A percentile compares a stretch with the other conserved stretches of the same genome.
Conservation (phyloP, 2,113 vertebrate genomes). For the Stigmatopora nigra region DNA sequence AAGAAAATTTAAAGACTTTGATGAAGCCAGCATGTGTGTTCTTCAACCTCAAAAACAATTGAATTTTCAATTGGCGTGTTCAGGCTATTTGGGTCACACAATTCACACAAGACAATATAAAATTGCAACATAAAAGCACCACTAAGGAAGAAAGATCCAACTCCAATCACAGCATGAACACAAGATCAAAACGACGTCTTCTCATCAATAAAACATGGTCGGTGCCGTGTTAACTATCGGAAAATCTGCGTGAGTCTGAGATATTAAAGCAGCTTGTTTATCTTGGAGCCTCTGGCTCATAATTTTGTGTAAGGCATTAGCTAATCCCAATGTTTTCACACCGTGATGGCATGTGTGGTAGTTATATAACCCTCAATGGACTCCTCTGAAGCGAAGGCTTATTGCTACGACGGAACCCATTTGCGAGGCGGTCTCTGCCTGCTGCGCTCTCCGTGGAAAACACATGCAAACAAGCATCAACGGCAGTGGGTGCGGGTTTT, state of each 20-base stretch:
- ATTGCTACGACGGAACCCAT: slow-evolving; percentile 26
- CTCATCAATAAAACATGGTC: background rate
- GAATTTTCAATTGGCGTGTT: too few species aligned
- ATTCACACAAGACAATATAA: background rate
- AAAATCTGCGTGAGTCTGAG: background rate
- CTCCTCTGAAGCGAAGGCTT: slow-evolving; percentile 20
- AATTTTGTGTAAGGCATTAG: background rate
- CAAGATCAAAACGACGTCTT: background rate
- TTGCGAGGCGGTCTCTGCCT: slow-evolving; percentile 26
- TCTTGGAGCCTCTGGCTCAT: slow-evolving; percentile 1
- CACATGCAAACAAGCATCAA: slow-evolving; percentile 17
- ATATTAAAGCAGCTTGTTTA: background rate
- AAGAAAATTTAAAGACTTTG: background rate
- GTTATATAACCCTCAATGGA: slow-evolving; percentile 27
- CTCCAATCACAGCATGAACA: background rate
- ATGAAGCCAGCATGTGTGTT: background rate
- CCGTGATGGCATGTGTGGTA: background rate
- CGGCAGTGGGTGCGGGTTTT: too few species aligned
- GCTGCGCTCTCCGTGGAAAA: slow-evolving; percentile 23
- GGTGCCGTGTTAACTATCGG: too few species aligned
- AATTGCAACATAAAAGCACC: background rate
- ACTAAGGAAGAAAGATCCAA: background rate
- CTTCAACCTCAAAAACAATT: background rate
- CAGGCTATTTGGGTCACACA: background rate
- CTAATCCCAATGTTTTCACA: slow-evolving; percentile 21